Evolutionary conservation across 1,140 invertebrate genomes (phyloP), one percentile per base, ranked within the genome.

Genomic region (Ectropis grisescens): DNA sequence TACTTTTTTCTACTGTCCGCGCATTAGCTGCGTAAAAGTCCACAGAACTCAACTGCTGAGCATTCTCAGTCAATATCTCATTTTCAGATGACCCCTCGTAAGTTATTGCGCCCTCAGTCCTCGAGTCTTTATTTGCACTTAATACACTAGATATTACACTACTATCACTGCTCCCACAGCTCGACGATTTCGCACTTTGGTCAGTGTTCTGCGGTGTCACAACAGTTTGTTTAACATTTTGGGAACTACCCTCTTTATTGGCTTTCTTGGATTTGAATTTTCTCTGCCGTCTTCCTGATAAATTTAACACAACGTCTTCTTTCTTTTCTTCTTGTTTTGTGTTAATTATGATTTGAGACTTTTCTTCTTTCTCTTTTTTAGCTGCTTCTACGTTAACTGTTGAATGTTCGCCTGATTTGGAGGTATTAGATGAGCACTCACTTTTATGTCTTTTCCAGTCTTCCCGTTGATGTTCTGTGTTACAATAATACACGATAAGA

Each of bases 381-480:
- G 31, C 36, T 39, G 28, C 39, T 48, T 60, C 47, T 48, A 46
- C 33, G 33, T 40, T 57, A 35, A 53, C 41, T 43, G 41, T 53
- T 16, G 50, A 47, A 50, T 34, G 42, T 47, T 64, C 45, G 41
- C 34, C 41, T 50, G 43, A 42, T 54, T 64, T 68, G 30, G 58
- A 44, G 31, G 41, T 69, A 50, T 75, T 80, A 10, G 62, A 61
- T 39, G 56, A 52, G 56, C 85, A 87, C 29, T 83, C 76, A 49
- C 66, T 68, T 72, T 89, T 91, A 62, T 94, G 93, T 35, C 80
- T 78, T 47, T 88, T 87, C 92, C 92, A 94, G 51, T 94, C 89
- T 39, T 84, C 60, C 34, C 85, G 87, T 75, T 94, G 92, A 65
- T 94, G 92, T 44, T 90, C 88, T 54, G 87, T 90, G 26, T 87